phyloP scores from a whole-genome alignment of 2,113 vertebrate species.

The Macquaria australasica region DNA sequence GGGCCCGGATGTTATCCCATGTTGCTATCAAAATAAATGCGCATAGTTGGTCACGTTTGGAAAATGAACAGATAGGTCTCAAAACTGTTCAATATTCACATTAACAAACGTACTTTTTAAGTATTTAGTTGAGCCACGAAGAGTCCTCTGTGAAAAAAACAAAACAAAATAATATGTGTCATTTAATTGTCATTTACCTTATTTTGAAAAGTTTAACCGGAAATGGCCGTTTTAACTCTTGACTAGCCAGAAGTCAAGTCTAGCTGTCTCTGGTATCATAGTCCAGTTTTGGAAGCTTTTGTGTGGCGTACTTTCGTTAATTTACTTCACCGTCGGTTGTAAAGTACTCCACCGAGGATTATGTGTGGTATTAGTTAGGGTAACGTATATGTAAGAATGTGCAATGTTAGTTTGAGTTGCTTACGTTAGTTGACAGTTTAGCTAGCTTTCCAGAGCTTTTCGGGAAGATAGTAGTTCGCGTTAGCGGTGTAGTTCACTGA shows the following conservation, averaged over 20 bases:
- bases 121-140: accelerated
- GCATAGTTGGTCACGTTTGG: accelerated
- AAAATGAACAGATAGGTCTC: not conserved
- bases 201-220: constrained; percentile 42
- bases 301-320: not conserved
- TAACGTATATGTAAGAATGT: not conserved
- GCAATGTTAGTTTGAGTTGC: not conserved
- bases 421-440: not conserved
- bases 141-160: accelerated
- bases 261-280: constrained; percentile 19
- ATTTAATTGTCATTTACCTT: not conserved
- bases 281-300: constrained; percentile 28
- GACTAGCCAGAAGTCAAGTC: too few relatives aligned
- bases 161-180: not conserved
- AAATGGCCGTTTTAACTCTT: accelerated
- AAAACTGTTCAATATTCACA: not conserved
- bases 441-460: constrained; percentile 7
- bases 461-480: not conserved
- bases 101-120: accelerated
- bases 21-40: constrained; percentile 12
- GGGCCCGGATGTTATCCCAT: not conserved
- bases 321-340: not conserved
- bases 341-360: not conserved
- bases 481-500: constrained; percentile 48
- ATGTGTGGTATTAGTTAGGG: not conserved